Conservation (phyloP, 2,888 invertebrate species). For the Drosophila neoperkinsi region DNA sequence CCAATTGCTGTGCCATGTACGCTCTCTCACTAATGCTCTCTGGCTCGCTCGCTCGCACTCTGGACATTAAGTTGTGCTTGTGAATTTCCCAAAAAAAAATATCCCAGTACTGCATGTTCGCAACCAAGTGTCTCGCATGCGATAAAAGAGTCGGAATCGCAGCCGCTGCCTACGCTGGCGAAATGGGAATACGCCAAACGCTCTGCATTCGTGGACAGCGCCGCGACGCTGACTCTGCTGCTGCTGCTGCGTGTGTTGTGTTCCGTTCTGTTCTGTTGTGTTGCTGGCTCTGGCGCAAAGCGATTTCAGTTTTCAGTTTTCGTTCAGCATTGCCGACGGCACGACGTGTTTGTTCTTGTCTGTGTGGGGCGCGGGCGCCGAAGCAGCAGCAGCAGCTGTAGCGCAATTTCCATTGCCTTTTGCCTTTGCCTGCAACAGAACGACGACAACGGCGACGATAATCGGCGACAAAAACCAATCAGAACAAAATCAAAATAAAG, state of each 20-base stretch:
- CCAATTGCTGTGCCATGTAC: not conserved
- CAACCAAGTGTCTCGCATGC: constrained; percentile 60
- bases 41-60: constrained; percentile 1
- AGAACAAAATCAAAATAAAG: constrained; percentile 33
- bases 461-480: constrained; percentile 33
- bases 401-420: constrained; percentile 37
- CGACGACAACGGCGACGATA: constrained; percentile 11
- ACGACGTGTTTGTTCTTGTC: constrained; percentile 78
- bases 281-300: constrained; percentile 46
- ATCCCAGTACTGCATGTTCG: not conserved
- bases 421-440: constrained; percentile 24
- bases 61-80: constrained; percentile 49
- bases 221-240: constrained; percentile 40
- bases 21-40: constrained; percentile 11
- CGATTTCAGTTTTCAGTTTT: constrained; percentile 75
- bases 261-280: constrained; percentile 24
- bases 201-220: constrained; percentile 54
- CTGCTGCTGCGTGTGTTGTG: not conserved
- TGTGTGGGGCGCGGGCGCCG: constrained; percentile 53
- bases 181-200: constrained; percentile 44
- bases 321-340: constrained; percentile 84
- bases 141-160: constrained; percentile 40
- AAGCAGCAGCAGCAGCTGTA: constrained; percentile 39
- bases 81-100: constrained; percentile 56
- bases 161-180: constrained; percentile 1